Conservation (phyloP, 2,113 vertebrate species). For the Ctenodactylus gundi region DNA sequence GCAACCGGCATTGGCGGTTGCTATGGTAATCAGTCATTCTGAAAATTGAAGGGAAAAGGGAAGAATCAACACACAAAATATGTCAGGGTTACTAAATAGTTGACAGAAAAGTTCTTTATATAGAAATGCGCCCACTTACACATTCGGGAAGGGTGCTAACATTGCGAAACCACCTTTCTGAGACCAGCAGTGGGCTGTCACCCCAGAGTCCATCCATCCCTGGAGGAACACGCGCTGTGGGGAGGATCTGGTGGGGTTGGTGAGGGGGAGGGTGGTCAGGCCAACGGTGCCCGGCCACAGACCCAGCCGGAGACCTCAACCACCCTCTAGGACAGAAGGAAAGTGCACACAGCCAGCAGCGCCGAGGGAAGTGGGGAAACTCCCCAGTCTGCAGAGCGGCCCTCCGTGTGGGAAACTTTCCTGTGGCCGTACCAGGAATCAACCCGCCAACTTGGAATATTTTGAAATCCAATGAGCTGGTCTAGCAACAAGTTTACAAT, state of each 20-base stretch:
- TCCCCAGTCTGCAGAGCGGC: no score
- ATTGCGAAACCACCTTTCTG: neutral
- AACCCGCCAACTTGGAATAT: accelerated
- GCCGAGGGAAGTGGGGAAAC: no score
- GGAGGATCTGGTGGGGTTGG: accelerated
- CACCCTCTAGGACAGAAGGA: no score
- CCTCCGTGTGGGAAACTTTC: no score
- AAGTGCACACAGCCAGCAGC: neutral
- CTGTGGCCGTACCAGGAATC: neutral
- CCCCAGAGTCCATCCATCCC: no score
- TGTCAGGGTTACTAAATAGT: neutral
- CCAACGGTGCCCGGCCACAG: no score
- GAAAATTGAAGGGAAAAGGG: neutral
- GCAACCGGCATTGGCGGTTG: neutral
- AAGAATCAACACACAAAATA: neutral
- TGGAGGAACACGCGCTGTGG: accelerated
- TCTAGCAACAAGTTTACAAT: no score
- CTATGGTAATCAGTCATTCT: neutral
- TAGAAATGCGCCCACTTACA: neutral
- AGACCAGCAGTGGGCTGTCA: neutral
- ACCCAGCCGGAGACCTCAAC: no score
- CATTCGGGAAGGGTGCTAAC: neutral
- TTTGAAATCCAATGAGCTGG: neutral
- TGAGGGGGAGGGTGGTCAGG: no score
- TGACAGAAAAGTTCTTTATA: neutral